These are phyloP conservation scores for Mus spicilegus DNA, from an alignment of 2,113 vertebrate genomes.

Conservation along the genomic window DNA sequence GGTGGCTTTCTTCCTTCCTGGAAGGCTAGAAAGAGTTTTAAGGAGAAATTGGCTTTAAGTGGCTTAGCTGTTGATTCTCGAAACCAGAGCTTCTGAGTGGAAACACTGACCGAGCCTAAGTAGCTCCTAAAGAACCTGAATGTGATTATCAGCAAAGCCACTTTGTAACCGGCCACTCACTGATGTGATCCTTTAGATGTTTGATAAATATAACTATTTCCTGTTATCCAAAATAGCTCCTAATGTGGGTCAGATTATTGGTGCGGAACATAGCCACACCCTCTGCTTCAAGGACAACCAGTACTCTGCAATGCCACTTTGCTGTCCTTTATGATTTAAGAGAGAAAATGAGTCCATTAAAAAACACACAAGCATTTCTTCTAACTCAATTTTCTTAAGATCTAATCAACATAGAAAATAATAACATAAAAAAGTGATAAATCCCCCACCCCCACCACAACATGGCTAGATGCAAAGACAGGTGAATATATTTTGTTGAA, in stretches of 20 bases:
- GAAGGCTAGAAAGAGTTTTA: constrained; percentile 42
- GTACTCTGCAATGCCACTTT: background rate
- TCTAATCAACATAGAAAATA: background rate
- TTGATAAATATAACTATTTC: constrained; percentile 54
- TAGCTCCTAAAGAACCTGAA: background rate
- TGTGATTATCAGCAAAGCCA: background rate
- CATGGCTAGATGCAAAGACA: background rate
- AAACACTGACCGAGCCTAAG: background rate
- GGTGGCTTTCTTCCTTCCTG: background rate
- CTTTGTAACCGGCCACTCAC: background rate
- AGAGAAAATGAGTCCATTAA: background rate
- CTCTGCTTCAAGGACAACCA: constrained; percentile 11
- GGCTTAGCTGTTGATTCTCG: constrained; percentile 6
- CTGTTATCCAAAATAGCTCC: constrained; percentile 48
- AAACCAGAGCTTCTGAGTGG: background rate
- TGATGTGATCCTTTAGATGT: constrained; percentile 48
- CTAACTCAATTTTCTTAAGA: constrained; percentile 15
- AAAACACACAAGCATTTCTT: background rate
- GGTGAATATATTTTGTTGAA: background rate
- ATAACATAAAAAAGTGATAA: background rate
- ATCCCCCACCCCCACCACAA: background rate
- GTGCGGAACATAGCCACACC: background rate
- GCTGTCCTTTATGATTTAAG: constrained; percentile 52
- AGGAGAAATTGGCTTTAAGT: constrained; percentile 36
- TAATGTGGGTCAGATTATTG: constrained; percentile 44